These are phyloP conservation scores for Andrena marginata DNA, from an alignment of 2,888 invertebrate genomes.

Conservation along the genomic window DNA sequence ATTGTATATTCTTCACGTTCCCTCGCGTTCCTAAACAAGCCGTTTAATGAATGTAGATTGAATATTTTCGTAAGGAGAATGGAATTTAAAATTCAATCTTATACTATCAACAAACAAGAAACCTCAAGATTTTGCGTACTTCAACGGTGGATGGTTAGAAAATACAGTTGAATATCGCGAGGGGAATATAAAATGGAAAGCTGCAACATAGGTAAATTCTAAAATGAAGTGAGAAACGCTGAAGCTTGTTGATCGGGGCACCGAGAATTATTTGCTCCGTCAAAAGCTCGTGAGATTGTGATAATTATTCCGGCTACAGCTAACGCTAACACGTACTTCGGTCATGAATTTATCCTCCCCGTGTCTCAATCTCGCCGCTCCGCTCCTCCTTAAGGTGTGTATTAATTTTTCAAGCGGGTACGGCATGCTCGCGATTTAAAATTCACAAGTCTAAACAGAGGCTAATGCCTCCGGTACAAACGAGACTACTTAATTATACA, in stretches of 20 bases:
- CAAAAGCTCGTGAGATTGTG: not conserved
- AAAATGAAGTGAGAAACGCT: not conserved
- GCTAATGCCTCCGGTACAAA: conserved; percentile 38
- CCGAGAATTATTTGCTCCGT: conserved; percentile 28
- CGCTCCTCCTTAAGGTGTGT: conserved; percentile 36
- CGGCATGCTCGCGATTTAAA: conserved; percentile 29
- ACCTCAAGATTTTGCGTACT: not conserved
- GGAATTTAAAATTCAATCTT: not conserved
- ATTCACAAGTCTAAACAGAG: conserved; percentile 47
- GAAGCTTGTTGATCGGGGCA: conserved; percentile 7
- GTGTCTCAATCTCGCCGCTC: conserved; percentile 38
- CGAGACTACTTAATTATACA: conserved; percentile 32
- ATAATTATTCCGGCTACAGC: conserved; percentile 33
- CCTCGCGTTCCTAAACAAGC: not conserved
- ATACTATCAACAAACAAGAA: not conserved
- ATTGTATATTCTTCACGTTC: not conserved
- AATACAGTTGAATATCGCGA: not conserved
- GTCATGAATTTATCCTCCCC: conserved; percentile 48
- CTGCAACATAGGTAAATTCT: not conserved
- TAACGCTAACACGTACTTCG: conserved; percentile 28
- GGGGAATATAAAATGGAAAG: not conserved
- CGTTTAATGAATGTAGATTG: not conserved
- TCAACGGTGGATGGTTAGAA: not conserved
- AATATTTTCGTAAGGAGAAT: not conserved
- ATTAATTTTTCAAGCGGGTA: conserved; percentile 44